Percentiles rank a stretch among this genome's conserved stretches.
Conservation (phyloP, 2,113 vertebrate species). For the Heptranchias perlo region DNA sequence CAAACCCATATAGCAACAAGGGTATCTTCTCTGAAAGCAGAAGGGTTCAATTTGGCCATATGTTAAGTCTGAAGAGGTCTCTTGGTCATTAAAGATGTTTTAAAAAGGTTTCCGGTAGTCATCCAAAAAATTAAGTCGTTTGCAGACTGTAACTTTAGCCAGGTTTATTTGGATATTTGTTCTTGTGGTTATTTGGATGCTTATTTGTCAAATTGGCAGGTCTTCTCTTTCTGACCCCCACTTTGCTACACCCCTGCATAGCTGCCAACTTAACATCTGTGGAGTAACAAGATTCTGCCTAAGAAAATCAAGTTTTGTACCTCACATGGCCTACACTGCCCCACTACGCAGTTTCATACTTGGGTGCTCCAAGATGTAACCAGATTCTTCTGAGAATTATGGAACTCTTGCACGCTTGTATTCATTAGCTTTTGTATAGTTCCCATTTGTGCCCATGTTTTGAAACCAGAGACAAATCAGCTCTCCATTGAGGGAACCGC, state of each 20-base stretch:
- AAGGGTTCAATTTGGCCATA: neutral
- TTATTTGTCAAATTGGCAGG: neutral
- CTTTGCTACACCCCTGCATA: neutral
- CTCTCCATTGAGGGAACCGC: neutral
- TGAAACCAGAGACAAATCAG: neutral
- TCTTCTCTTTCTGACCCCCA: neutral
- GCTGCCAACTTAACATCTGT: neutral
- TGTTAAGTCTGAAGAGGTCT: neutral
- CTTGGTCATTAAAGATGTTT: neutral
- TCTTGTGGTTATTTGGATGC: neutral
- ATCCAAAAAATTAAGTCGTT: neutral
- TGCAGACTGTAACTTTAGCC: neutral
- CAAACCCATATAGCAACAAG: neutral
- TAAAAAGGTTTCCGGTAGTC: neutral
- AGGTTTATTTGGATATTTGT: neutral
- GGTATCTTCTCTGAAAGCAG: neutral
- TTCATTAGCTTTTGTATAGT: neutral
- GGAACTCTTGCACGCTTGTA: neutral
- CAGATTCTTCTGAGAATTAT: neutral
- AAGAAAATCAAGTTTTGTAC: neutral
- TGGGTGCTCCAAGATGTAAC: neutral
- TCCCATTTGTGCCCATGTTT: neutral
- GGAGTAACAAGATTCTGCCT: neutral
- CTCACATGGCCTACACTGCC: neutral
- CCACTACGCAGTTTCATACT: neutral